phyloP scores from a whole-genome alignment of 2,797 vertebrate genomes.

The Antennarius maculatus region DNA sequence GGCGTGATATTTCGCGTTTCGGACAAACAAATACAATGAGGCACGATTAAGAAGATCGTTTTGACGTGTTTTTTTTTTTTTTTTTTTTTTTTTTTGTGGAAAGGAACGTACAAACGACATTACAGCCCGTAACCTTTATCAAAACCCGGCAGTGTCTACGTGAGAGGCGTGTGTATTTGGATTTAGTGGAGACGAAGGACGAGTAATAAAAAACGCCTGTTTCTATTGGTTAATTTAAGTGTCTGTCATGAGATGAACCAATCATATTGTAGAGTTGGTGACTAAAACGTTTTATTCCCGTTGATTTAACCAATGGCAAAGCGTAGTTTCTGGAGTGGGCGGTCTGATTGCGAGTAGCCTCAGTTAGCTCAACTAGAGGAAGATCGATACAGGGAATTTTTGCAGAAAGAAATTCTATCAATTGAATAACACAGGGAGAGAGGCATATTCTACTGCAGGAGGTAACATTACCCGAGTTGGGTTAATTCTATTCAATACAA shows the following conservation, averaged over 20 bases:
- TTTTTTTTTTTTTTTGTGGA: not conserved
- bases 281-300: rapidly evolving
- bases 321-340: conserved; percentile 46
- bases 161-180: conserved; percentile 44
- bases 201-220: too few species aligned
- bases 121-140: too few species aligned
- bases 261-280: not conserved
- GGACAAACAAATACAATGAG: not conserved
- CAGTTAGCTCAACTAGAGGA: conserved; percentile 66
- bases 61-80: not conserved
- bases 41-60: too few species aligned
- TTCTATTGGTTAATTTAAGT: conserved; percentile 32
- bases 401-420: conserved; percentile 61
- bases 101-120: rapidly evolving
- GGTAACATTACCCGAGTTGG: conserved; percentile 57
- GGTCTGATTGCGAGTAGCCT: conserved; percentile 38
- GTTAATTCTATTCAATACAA: rapidly evolving
- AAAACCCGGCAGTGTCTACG: conserved; percentile 40
- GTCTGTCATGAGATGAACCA: conserved; percentile 40
- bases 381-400: conserved; percentile 68
- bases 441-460: conserved; percentile 60
- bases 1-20: not conserved
- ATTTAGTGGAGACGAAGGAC: not conserved
- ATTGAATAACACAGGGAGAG: conserved; percentile 39
- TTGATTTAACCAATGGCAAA: conserved; percentile 52